phyloP scores from a whole-genome alignment of 2,113 vertebrate species.

The Glaucidium brasilianum region DNA sequence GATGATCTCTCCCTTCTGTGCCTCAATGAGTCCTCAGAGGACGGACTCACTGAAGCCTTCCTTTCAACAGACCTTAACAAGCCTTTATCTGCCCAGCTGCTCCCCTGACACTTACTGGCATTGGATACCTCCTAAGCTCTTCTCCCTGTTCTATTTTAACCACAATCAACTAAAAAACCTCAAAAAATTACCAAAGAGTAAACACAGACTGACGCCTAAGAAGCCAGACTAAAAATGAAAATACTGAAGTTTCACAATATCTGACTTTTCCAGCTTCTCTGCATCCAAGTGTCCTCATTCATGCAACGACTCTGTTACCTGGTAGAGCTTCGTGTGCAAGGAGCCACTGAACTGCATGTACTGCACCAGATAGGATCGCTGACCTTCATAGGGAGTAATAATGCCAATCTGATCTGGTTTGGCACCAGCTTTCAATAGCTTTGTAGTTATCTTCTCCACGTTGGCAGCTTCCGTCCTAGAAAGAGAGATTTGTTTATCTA shows the following conservation, averaged over 20 bases:
- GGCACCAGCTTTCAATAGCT: slow-evolving; percentile 92
- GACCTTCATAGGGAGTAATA: slow-evolving; percentile 96
- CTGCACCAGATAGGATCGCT: slow-evolving; percentile 97
- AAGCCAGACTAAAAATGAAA: neutral
- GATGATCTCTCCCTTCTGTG: neutral
- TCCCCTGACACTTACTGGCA: neutral
- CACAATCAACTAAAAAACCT: neutral
- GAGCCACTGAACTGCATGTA: slow-evolving; percentile 99
- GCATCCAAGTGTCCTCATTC: neutral
- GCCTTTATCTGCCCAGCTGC: neutral
- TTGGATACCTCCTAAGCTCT: neutral
- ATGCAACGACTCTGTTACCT: slow-evolving; percentile 73
- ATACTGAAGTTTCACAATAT: rapidly evolving
- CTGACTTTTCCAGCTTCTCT: neutral
- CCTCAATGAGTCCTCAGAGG: neutral
- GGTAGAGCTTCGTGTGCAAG: slow-evolving; percentile 98
- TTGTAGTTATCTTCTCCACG: slow-evolving; percentile 98
- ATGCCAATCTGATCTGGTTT: slow-evolving; percentile 98
- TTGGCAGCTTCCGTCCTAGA: slow-evolving; percentile 94
- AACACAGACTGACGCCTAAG: neutral
- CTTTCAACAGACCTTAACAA: neutral
- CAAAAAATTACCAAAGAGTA: neutral
- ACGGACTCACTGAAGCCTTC: neutral
- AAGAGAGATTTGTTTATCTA: neutral
- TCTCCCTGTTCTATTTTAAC: neutral